Evolutionary conservation across 2,113 vertebrate genomes (phyloP).

Genomic region (Natator depressus): DNA sequence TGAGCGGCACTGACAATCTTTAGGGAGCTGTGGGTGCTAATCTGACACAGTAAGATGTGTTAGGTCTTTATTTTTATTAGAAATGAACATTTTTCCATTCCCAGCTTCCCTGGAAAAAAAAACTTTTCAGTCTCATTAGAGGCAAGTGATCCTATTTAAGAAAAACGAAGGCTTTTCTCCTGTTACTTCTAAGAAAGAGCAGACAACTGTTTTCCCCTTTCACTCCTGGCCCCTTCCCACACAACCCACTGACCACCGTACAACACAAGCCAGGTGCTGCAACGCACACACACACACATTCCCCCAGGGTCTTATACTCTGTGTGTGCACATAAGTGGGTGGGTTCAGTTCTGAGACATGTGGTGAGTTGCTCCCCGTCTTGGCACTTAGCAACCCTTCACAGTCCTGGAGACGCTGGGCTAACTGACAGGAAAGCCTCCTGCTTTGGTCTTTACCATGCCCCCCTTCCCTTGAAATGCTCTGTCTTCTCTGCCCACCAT

Average conservation of each 20-base stretch:
- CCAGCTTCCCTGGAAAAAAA: neutral
- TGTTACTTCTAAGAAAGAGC: neutral
- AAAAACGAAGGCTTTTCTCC: neutral
- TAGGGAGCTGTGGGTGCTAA: rapidly evolving
- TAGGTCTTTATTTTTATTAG: slow-evolving; percentile 30
- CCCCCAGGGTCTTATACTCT: no score
- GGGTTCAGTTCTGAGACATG: neutral
- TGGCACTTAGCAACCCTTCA: neutral
- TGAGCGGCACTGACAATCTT: neutral
- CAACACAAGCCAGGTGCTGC: neutral
- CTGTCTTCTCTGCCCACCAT: neutral
- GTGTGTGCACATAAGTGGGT: neutral
- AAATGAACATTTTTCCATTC: slow-evolving; percentile 14
- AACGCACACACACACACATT: neutral
- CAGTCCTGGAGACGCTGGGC: rapidly evolving
- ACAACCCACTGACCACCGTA: rapidly evolving
- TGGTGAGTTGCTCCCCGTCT: rapidly evolving
- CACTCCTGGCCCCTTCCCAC: neutral
- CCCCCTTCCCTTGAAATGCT: neutral
- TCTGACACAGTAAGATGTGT: rapidly evolving
- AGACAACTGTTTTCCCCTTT: neutral
- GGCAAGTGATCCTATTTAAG: slow-evolving; percentile 49
- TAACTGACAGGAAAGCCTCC: neutral
- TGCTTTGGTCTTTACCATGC: neutral
- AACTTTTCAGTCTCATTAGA: slow-evolving; percentile 46